Conservation (phyloP, 2,113 vertebrate genomes). For the Cyanistes caeruleus region DNA sequence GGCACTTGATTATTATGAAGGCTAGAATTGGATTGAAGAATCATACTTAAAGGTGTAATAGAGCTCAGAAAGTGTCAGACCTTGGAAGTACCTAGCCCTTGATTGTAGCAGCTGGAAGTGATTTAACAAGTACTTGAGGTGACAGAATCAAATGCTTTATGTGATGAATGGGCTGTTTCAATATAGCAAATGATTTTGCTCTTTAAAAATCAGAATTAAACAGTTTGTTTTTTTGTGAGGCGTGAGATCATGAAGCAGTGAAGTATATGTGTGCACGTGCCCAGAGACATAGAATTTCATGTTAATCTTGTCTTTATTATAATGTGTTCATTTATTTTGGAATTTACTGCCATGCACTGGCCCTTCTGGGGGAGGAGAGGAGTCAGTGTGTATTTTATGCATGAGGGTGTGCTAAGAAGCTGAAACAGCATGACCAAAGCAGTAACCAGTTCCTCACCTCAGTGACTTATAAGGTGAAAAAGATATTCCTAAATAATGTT, state of each 20-base stretch:
- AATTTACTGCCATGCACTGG: not conserved
- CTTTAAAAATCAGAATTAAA: slow-evolving; percentile 82
- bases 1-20: slow-evolving; percentile 85
- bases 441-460: not conserved
- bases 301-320: not conserved
- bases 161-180: slow-evolving; percentile 82
- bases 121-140: slow-evolving; percentile 83
- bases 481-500: not conserved
- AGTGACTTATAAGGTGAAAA: not conserved
- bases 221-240: slow-evolving; percentile 64
- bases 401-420: not conserved
- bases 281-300: not conserved
- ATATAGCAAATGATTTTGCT: slow-evolving; percentile 81
- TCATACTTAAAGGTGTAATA: slow-evolving; percentile 79
- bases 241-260: slow-evolving; percentile 20
- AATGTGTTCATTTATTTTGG: not conserved
- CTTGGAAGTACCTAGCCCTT: slow-evolving; percentile 81
- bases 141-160: slow-evolving; percentile 81
- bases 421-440: not conserved
- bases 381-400: not conserved
- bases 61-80: slow-evolving; percentile 79
- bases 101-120: slow-evolving; percentile 85
- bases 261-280: not conserved
- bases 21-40: slow-evolving; percentile 81
- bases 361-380: not conserved